Evolutionary conservation across 2,797 vertebrate species (phyloP).

Genomic region (Zenarchopterus dispar): DNA sequence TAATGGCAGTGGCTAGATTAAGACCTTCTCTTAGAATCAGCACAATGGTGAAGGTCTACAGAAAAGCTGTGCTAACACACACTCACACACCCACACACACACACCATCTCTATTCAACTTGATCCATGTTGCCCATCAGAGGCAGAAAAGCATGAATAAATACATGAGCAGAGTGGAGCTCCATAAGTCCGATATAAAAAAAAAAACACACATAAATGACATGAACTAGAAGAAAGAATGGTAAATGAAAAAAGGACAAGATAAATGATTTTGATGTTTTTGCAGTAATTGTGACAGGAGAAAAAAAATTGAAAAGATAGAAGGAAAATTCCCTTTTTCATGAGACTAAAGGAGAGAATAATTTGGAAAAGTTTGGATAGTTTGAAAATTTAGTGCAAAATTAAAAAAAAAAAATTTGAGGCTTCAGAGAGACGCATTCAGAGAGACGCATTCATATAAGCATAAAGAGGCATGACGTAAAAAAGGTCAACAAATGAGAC

Average conservation of each 20-base stretch:
- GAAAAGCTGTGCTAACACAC: constrained; percentile 16
- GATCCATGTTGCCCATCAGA: constrained; percentile 69
- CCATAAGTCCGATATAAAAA: constrained; percentile 71
- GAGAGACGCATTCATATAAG: no score
- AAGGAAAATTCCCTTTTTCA: constrained; percentile 59
- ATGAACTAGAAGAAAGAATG: constrained; percentile 61
- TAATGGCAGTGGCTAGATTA: constrained; percentile 81
- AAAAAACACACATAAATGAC: constrained; percentile 64
- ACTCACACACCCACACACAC: constrained; percentile 32
- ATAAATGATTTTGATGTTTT: constrained; percentile 74
- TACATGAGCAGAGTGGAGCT: constrained; percentile 69
- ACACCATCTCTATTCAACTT: constrained; percentile 63
- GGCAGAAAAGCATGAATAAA: constrained; percentile 76
- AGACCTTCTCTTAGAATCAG: constrained; percentile 78
- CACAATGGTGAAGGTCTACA: constrained; percentile 70
- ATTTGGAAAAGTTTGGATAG: constrained; percentile 57
- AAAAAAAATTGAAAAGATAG: not conserved
- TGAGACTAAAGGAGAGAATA: constrained; percentile 56
- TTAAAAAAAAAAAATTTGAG: no score
- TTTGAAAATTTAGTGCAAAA: constrained; percentile 29
- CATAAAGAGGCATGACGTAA: no score
- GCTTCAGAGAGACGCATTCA: no score
- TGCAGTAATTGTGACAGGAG: constrained; percentile 60
- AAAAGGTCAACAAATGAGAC: no score
- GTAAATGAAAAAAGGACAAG: constrained; percentile 63